Base-by-base conservation (phyloP, 1,140 invertebrate species). In the Zaprionus africanus region DNA sequence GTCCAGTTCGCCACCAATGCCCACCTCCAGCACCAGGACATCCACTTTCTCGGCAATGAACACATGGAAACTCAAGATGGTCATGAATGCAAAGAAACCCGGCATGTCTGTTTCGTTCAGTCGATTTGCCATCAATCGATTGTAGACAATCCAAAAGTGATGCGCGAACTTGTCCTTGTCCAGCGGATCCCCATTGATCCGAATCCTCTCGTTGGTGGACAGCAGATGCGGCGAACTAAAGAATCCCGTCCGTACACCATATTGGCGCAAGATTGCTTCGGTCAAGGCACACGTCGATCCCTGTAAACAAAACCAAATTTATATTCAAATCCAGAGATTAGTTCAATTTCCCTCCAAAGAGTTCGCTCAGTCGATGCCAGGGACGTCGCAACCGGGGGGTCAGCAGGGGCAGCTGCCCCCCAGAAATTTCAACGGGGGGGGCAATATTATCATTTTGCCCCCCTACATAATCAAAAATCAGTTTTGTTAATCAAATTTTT, bases 161-260 rank as follows among this genome's bases (percentile, higher is more conserved):
- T 95, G 78, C 0, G 95, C 93, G 93, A 99, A 99, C 73, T 94
- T 91, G 0, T 95, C 93, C 82, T 97, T 94, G 22, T 94, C 94
- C 56, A 99, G 93, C 0, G 97, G 95, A 59, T 93, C 79, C 0
- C 99, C 99, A 94, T 98, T 95, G 31, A 99, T 95, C 57, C 96
- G 94, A 64, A 99, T 98, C 60, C 99, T 94, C 93, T 99, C 99
- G n/a, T 97, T 94, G 0, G 98, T 98, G 51, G 96, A 95, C 7
- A 99, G 93, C 17, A 99, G 93, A 93, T 99, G 99, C 2, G 99
- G 99, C 0, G 99, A 99, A 43, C 97, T 98, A 93, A 96, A 99
- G 88, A 99, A 98, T 4, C 99, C 99, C 0, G 99, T 99, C 82
- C 94, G 96, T 81, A 95, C 97, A 1, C 98, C 98, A 91, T 97